Evolutionary conservation across 1,140 invertebrate genomes (phyloP).

Genomic region (Neuroterus valhalla): DNA sequence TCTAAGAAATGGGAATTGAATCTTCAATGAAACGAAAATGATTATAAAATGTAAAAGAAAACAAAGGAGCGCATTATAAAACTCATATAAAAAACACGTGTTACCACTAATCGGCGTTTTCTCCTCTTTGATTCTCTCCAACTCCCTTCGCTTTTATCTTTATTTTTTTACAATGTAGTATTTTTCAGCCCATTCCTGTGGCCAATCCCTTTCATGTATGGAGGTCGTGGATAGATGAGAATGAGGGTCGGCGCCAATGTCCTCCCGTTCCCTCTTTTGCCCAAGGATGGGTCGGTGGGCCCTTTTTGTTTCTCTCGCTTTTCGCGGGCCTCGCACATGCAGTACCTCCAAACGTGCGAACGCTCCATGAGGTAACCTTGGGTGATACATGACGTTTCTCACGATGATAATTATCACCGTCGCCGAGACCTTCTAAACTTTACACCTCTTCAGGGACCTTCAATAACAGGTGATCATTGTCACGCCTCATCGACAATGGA

Average conservation of each 20-base stretch:
- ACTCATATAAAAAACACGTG: not conserved
- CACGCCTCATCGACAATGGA: conserved; percentile 7
- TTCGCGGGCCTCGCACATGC: conserved; percentile 30
- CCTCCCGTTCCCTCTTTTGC: conserved; percentile 28
- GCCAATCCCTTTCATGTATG: conserved; percentile 6
- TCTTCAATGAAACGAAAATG: too few species aligned
- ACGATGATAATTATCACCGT: conserved; percentile 65
- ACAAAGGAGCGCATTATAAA: too few species aligned
- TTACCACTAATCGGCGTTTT: not conserved
- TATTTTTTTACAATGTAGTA: not conserved
- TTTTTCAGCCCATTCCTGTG: not conserved
- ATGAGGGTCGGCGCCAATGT: conserved; percentile 31
- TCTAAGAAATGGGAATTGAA: too few species aligned
- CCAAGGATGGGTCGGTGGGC: not conserved
- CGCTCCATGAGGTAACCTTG: conserved; percentile 44
- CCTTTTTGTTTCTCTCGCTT: conserved; percentile 40
- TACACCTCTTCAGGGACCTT: conserved; percentile 38
- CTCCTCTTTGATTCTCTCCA: not conserved
- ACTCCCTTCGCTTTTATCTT: not conserved
- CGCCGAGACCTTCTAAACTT: conserved; percentile 35
- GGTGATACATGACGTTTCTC: conserved; percentile 60
- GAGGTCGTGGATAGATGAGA: conserved; percentile 19
- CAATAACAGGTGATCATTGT: conserved; percentile 57
- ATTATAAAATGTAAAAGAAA: too few species aligned
- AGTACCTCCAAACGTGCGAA: conserved; percentile 14